Evolutionary conservation across 2,113 vertebrate species (phyloP).

Genomic region (Plestiodon gilberti): DNA sequence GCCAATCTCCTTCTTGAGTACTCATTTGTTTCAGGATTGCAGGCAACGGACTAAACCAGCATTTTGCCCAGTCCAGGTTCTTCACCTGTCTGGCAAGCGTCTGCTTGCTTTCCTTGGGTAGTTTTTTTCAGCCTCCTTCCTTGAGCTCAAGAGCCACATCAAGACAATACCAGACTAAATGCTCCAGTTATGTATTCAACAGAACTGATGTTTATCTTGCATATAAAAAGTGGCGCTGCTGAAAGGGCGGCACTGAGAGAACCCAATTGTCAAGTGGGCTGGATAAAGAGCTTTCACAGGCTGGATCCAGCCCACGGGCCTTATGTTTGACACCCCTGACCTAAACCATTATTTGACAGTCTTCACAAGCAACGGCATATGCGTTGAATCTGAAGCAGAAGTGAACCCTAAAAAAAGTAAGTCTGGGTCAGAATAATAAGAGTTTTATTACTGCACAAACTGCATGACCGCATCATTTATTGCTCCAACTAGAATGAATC

Average conservation of each 20-base stretch:
- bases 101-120: background rate
- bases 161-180: background rate
- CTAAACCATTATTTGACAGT: background rate
- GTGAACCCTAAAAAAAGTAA: no score
- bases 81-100: background rate
- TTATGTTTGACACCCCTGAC: no score
- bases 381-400: background rate
- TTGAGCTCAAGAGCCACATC: background rate
- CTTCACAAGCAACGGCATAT: background rate
- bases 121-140: background rate
- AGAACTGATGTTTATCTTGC: background rate
- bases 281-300: no score
- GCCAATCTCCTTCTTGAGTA: background rate
- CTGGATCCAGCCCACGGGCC: no score
- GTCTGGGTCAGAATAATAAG: background rate
- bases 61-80: background rate
- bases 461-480: background rate
- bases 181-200: background rate
- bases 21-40: background rate
- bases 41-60: background rate
- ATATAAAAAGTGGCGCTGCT: no score
- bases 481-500: background rate
- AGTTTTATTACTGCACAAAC: background rate
- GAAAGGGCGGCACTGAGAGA: no score
- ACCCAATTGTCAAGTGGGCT: no score